Evolutionary conservation across 1,140 invertebrate genomes (phyloP), one percentile per base, ranked within the genome.

Genomic region (Trichogramma pretiosum): DNA sequence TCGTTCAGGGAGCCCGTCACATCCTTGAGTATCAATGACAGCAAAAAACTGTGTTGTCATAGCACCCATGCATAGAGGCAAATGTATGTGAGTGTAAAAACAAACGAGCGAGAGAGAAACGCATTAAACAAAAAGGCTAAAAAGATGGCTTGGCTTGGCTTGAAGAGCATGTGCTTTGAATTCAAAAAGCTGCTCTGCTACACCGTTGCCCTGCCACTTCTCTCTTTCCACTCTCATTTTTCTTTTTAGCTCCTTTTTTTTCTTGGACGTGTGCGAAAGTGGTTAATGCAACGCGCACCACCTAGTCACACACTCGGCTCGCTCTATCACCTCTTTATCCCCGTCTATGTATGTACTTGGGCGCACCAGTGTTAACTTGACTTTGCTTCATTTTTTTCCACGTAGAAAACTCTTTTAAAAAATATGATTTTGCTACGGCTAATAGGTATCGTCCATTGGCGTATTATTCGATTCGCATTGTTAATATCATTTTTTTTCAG

Each of bases 271-370:
- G 35, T 21, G 46, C 36, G 39, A 44, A 50, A 44, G 48, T 42
- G 35, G 28, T 50, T 44, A 44, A 44, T 50, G 48, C 48, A 40
- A 30, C 40, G 39, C 48, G 41, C 40, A 50, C 26, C 24, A 39
- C 19, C 33, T 35, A 41, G 38, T 42, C 39, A 30, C 39, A 48
- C 23, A 48, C 39, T 48, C 39, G 46, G 36, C 38, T 42, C 32
- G 46, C 39, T 36, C 42, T 18, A 18, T 24, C 39, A 21, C 46
- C 24, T 46, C 24, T 28, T 18, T 42, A 14, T 36, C 21, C 34
- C 5, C 17, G 18, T 36, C 17, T 37, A 18, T 3, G 24, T 16
- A 16, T 34, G 2, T 34, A 34, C n/a, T n/a, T 16, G 7, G 9
- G 14, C 33, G 33, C 33, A 36, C 43, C n/a, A n/a, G n/a, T n/a